phyloP scores from a whole-genome alignment of 2,113 vertebrate genomes.

The Centrocercus urophasianus region DNA sequence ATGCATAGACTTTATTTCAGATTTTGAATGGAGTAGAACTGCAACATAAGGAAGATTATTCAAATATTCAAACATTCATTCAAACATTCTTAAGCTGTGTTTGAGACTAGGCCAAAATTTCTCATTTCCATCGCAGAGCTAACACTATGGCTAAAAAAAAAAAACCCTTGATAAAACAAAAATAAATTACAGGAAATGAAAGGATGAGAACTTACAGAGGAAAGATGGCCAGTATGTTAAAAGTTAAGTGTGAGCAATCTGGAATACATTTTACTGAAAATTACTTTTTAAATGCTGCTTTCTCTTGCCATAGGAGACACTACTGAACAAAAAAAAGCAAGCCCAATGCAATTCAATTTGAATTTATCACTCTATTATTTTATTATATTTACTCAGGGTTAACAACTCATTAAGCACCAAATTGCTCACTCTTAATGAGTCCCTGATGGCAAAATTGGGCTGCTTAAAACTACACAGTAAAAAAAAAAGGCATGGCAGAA shows the following conservation, averaged over 20 bases:
- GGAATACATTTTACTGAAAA: conserved; percentile 70
- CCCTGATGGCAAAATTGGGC: conserved; percentile 69
- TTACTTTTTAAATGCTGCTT: conserved; percentile 74
- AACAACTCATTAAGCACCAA: conserved; percentile 82
- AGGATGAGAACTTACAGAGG: background rate
- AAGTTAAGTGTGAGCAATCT: conserved; percentile 54
- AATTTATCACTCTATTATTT: conserved; percentile 81
- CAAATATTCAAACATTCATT: background rate
- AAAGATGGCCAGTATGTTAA: conserved; percentile 45
- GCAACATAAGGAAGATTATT: background rate
- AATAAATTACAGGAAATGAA: background rate
- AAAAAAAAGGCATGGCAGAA: conserved; percentile 60
- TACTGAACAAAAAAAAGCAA: conserved; percentile 56
- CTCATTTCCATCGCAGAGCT: background rate
- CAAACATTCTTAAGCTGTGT: background rate
- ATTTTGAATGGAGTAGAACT: background rate
- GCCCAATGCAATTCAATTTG: conserved; percentile 61
- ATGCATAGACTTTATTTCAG: background rate
- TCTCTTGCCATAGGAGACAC: conserved; percentile 58
- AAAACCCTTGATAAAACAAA: background rate
- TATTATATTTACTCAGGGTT: conserved; percentile 82
- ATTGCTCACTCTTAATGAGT: conserved; percentile 79
- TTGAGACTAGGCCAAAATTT: background rate
- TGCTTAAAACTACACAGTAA: conserved; percentile 73
- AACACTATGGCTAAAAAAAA: background rate